Conservation (phyloP, 2,888 invertebrate genomes). For the Notocelia uddmanniana region DNA sequence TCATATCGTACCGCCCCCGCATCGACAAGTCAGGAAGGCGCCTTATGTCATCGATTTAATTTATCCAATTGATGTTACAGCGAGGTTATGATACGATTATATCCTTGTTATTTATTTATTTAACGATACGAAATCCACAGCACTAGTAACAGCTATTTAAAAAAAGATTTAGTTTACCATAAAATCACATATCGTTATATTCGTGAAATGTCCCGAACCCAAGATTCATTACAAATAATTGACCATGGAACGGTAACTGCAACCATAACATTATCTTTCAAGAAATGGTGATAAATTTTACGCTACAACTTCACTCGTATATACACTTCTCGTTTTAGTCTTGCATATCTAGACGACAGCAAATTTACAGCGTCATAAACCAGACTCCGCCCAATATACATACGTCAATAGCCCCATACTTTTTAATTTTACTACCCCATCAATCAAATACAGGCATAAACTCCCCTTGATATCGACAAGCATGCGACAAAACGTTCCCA, state of each 20-base stretch:
- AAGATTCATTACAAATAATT: background rate
- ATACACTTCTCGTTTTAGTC: background rate
- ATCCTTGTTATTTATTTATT: too few relatives aligned
- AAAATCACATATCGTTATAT: too few relatives aligned
- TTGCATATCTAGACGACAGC: background rate
- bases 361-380: background rate
- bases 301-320: background rate
- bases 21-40: too few relatives aligned
- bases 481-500: conserved; percentile 29
- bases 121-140: too few relatives aligned
- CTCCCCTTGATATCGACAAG: conserved; percentile 20
- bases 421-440: conserved; percentile 22
- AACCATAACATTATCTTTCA: background rate
- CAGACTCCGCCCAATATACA: background rate
- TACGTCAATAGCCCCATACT: conserved; percentile 8
- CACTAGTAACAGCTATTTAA: too few relatives aligned
- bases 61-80: background rate
- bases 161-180: too few relatives aligned
- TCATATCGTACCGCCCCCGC: too few relatives aligned
- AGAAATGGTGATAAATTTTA: background rate
- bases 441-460: conserved; percentile 29
- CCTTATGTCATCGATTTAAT: too few relatives aligned
- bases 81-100: background rate
- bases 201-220: background rate
- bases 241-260: background rate